Conservation (phyloP, 1,140 invertebrate species). For the Drosophila obscura region DNA sequence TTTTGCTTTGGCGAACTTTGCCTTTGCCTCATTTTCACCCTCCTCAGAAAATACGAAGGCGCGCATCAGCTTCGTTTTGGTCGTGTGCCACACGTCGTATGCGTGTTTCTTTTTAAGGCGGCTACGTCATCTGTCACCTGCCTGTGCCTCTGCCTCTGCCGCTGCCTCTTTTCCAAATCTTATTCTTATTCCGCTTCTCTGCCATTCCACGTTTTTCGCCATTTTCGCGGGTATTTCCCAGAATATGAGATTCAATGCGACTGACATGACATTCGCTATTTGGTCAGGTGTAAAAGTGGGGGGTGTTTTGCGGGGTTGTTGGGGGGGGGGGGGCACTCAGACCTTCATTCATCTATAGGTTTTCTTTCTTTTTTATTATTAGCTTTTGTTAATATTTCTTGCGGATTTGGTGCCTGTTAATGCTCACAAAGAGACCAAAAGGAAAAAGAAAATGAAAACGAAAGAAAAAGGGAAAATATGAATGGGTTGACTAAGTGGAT, state of each 20-base stretch:
- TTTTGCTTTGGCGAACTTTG: slow-evolving; percentile 50
- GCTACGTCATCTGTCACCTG: slow-evolving; percentile 79
- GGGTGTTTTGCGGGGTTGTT: not conserved
- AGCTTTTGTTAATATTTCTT: slow-evolving; percentile 11
- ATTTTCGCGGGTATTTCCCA: slow-evolving; percentile 80
- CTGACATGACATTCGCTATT: slow-evolving; percentile 48
- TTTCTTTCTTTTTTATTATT: slow-evolving; percentile 10
- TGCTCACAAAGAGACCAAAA: not conserved
- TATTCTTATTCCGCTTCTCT: slow-evolving; percentile 26
- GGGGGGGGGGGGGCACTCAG: slow-evolving; percentile 5
- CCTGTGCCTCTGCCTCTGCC: slow-evolving; percentile 15
- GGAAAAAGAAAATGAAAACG: slow-evolving; percentile 1
- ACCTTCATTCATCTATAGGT: slow-evolving; percentile 32
- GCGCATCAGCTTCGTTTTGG: slow-evolving; percentile 47
- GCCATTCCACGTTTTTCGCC: slow-evolving; percentile 7
- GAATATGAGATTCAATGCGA: slow-evolving; percentile 54
- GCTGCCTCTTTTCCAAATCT: slow-evolving; percentile 57
- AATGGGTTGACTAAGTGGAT: too few species aligned
- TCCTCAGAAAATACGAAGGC: slow-evolving; percentile 19
- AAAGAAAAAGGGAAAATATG: not conserved
- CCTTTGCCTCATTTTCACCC: slow-evolving; percentile 51
- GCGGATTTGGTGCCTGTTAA: slow-evolving; percentile 12
- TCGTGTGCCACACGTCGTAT: slow-evolving; percentile 79
- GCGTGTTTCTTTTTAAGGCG: slow-evolving; percentile 73
- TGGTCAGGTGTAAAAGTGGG: slow-evolving; percentile 23